Percentiles rank a stretch among this genome's conserved stretches.
Evolutionary conservation across 2,113 vertebrate species (phyloP).

Genomic region (Mobula hypostoma): DNA sequence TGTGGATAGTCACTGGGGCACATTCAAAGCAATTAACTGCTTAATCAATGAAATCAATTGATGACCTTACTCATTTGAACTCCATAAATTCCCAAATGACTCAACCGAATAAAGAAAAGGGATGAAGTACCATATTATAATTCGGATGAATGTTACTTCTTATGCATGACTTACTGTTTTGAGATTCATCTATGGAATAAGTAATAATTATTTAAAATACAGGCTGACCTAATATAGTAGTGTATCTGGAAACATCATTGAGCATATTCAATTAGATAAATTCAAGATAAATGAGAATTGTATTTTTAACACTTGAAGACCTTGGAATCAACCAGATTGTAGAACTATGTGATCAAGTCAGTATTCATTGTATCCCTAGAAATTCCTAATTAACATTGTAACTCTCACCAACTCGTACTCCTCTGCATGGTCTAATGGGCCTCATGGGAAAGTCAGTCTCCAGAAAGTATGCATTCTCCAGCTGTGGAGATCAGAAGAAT

Average conservation of each 20-base stretch:
- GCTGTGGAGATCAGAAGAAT: background rate
- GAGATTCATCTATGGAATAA: background rate
- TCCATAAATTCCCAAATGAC: background rate
- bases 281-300: background rate
- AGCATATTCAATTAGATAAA: background rate
- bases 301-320: background rate
- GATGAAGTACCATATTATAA: background rate
- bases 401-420: background rate
- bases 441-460: background rate
- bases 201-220: background rate
- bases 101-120: background rate
- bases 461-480: background rate
- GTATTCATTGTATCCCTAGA: background rate
- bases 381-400: background rate
- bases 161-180: background rate
- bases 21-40: background rate
- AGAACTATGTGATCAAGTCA: background rate
- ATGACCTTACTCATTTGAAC: conserved; percentile 4
- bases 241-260: background rate
- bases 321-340: background rate
- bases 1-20: background rate
- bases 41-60: conserved; percentile 21
- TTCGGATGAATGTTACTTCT: background rate
- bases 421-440: background rate
- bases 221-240: background rate